phyloP scores from a whole-genome alignment of 2,113 vertebrate genomes.

The Ammodytes dubius region DNA sequence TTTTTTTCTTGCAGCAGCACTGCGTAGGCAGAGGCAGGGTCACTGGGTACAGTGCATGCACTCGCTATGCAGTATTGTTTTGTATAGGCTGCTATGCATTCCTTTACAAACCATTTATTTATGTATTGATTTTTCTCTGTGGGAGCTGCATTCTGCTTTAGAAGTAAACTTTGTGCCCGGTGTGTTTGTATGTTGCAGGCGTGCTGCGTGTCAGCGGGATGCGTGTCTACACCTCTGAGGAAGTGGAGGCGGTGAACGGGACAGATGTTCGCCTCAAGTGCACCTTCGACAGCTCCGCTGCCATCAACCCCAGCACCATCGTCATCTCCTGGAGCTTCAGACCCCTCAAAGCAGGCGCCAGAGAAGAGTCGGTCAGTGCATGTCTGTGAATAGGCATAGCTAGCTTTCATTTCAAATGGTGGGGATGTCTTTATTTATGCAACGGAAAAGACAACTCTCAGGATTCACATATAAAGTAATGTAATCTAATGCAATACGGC shows the following conservation, averaged over 20 bases:
- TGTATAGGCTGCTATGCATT: conserved; percentile 3
- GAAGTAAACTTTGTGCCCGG: conserved; percentile 1
- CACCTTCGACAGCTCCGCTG: conserved; percentile 87
- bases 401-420: too few species aligned
- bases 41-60: conserved; percentile 44
- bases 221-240: conserved; percentile 86
- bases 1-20: conserved; percentile 44
- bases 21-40: conserved; percentile 55
- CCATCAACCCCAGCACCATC: conserved; percentile 77
- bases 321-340: conserved; percentile 92
- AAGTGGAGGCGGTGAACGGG: conserved; percentile 91
- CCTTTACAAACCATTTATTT: not conserved
- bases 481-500: too few species aligned
- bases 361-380: conserved; percentile 88
- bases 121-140: conserved; percentile 17
- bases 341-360: conserved; percentile 79
- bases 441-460: too few species aligned
- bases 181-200: conserved; percentile 69
- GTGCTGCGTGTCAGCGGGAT: conserved; percentile 83
- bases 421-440: too few species aligned
- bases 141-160: not conserved
- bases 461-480: too few species aligned
- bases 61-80: conserved; percentile 20
- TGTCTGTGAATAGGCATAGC: not conserved
- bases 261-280: conserved; percentile 92